These are phyloP conservation scores for Noctua comes DNA, from an alignment of 2,888 invertebrate genomes.

Conservation along the genomic window DNA sequence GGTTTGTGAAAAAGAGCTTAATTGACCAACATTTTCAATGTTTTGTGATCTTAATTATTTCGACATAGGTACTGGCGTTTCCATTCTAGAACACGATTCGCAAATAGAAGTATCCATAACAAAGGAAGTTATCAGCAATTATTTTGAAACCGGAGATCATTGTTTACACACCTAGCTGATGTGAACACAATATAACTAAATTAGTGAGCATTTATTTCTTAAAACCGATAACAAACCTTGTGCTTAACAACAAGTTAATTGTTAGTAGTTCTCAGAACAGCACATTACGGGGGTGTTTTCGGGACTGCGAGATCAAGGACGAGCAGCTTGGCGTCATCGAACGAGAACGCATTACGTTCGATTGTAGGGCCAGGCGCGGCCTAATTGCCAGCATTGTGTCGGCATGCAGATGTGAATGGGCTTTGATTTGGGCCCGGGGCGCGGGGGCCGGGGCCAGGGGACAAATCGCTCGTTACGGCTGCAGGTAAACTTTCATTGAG, in stretches of 20 bases:
- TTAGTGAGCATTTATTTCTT: conserved; percentile 40
- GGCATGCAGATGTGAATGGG: conserved; percentile 91
- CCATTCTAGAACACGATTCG: conserved; percentile 48
- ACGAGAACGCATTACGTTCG: conserved; percentile 88
- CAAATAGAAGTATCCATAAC: conserved; percentile 52
- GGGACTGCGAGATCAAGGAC: conserved; percentile 64
- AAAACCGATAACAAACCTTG: conserved; percentile 27
- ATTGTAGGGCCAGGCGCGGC: conserved; percentile 88
- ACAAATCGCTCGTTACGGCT: conserved; percentile 91
- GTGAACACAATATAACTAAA: conserved; percentile 41
- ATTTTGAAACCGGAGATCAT: conserved; percentile 61
- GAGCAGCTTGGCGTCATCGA: conserved; percentile 80
- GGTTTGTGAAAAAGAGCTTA: conserved; percentile 62
- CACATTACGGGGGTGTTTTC: conserved; percentile 48
- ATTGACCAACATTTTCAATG: conserved; percentile 49
- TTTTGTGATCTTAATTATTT: conserved; percentile 59
- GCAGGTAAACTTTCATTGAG: conserved; percentile 91
- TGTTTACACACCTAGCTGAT: conserved; percentile 53
- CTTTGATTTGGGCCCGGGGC: conserved; percentile 89
- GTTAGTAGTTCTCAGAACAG: conserved; percentile 48
- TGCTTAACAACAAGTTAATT: conserved; percentile 42
- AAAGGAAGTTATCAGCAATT: conserved; percentile 59
- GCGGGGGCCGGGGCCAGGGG: conserved; percentile 86
- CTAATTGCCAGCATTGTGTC: conserved; percentile 91
- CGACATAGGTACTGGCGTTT: conserved; percentile 37